phyloP scores from a whole-genome alignment of 2,113 vertebrate genomes.

The Salvator merianae region DNA sequence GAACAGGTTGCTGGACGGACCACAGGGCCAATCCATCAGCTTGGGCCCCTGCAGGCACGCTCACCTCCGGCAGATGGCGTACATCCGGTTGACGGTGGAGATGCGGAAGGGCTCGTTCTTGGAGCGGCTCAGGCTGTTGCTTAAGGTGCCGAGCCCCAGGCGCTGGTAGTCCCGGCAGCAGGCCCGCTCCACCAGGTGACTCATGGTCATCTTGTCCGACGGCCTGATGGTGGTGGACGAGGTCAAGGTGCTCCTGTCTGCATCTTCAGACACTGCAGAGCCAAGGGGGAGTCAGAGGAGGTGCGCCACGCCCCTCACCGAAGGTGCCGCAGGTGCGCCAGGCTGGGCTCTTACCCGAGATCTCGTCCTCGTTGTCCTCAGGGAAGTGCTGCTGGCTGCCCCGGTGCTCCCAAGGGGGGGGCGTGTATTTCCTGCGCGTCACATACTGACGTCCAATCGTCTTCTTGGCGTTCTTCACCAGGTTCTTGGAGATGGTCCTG shows the following conservation, averaged over 20 bases:
- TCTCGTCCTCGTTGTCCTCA: conserved; percentile 89
- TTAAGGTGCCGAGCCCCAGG: conserved; percentile 93
- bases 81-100: conserved; percentile 97
- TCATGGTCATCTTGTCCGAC: conserved; percentile 90
- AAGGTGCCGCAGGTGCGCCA: not conserved
- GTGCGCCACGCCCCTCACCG: not conserved
- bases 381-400: conserved; percentile 84
- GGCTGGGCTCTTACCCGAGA: conserved; percentile 77
- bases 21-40: too few species aligned
- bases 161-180: conserved; percentile 98
- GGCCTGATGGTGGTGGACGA: conserved; percentile 86
- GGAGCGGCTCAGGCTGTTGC: conserved; percentile 93
- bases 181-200: conserved; percentile 90
- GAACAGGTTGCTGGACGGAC: too few species aligned
- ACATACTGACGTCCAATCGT: conserved; percentile 91
- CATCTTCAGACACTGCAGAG: conserved; percentile 88
- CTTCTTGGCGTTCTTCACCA: conserved; percentile 93
- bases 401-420: conserved; percentile 86
- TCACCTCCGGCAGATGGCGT: conserved; percentile 92
- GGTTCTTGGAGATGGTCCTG: conserved; percentile 92
- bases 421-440: conserved; percentile 89
- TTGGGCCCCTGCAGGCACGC: not conserved
- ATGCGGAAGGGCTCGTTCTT: conserved; percentile 95
- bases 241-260: conserved; percentile 89
- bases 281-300: accelerated